Evolutionary conservation across 2,797 vertebrate genomes (phyloP).

Genomic region (Pitangus sulphuratus): DNA sequence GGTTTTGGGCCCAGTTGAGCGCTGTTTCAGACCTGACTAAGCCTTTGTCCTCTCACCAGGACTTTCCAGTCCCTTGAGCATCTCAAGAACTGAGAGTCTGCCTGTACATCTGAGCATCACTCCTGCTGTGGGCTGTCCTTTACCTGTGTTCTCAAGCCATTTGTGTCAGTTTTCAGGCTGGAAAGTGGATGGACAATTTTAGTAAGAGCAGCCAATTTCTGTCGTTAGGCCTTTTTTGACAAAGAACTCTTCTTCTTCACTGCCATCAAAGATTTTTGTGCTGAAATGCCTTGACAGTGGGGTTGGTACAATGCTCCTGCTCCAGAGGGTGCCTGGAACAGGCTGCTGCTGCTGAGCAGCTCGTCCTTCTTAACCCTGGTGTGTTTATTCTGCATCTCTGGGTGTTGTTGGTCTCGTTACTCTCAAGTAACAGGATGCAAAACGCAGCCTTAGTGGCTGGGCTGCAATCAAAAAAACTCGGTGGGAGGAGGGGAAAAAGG

Average conservation of each 20-base stretch:
- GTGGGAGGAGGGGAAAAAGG: background rate
- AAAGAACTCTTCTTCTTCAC: fast-evolving
- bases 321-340: background rate
- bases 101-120: fast-evolving
- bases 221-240: background rate
- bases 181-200: background rate
- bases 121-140: fast-evolving
- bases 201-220: background rate
- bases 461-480: background rate
- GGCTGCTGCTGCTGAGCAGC: background rate
- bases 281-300: background rate
- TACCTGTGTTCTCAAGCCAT: fast-evolving
- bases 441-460: background rate
- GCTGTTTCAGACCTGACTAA: background rate
- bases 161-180: background rate
- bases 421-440: background rate
- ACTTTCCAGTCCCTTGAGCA: background rate
- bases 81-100: background rate
- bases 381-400: background rate
- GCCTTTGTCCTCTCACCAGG: background rate
- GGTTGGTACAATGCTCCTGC: background rate
- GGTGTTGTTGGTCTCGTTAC: background rate
- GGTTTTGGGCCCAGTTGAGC: background rate
- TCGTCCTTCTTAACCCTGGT: background rate
- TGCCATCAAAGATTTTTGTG: fast-evolving